Base-by-base conservation (phyloP, 1,140 invertebrate genomes). In the Hypsibius dujardini region DNA sequence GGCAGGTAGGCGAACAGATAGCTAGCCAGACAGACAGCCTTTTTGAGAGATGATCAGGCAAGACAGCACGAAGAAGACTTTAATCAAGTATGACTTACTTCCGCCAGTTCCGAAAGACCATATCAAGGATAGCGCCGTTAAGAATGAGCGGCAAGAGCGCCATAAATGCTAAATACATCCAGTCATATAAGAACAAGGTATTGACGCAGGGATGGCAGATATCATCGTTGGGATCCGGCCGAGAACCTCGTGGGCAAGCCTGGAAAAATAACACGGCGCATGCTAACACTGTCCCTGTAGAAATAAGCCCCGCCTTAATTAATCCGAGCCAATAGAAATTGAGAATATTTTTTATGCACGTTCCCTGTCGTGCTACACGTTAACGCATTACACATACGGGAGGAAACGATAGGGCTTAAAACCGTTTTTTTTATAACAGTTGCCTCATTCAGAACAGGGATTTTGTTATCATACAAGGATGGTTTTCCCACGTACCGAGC, bases 91-190 rank as follows among this genome's bases (percentile, higher is more conserved):
- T 12, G 45, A 3, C 42, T 67, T 67, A 67, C 62, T 7, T 12
- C 45, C 62, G 62, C 12, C 42, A 42, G 7, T 67, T 12, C 12
- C 62, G 12, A 42, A 15, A 67, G 62, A 67, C 45, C 62, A 78
- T 78, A 74, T 95, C 92, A 67, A 95, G 95, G 76, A 88, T 92
- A 76, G 90, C 90, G 84, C 89, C 91, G 79, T 96, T 91, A 71
- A 95, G 80, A 47, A 92, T 85, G 12, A 95, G 78, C 0, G 90
- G 86, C 56, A 92, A 75, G 2, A 94, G 77, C 1, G 86, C 88
- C 89, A 95, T 94, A 76, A 95, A 96, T 1, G 90, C 89, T 15
- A 96, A 82, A 79, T 94, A 96, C 1, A 95, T 82, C 87, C 90
- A 93, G 77, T 95, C 92, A 77, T 96, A 95, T n/a, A 92, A 83